Evolutionary conservation across 2,888 invertebrate genomes (phyloP).

Genomic region (Lamellibrachia columna): DNA sequence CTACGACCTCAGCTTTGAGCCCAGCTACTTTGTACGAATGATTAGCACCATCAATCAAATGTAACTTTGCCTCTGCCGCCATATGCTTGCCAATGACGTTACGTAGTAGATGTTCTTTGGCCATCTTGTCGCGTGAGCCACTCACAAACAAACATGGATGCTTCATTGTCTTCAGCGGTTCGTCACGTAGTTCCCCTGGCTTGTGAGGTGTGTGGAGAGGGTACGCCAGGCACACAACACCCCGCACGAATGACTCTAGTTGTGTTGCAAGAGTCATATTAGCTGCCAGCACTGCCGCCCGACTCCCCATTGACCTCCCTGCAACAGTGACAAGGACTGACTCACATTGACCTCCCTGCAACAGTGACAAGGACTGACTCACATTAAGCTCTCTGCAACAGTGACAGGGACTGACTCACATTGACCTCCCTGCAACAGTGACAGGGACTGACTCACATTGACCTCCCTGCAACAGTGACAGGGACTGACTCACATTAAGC

Average conservation of each 20-base stretch:
- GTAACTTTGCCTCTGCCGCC: not conserved
- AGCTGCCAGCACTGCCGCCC: not conserved
- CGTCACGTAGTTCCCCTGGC: not conserved
- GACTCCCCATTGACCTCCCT: not conserved
- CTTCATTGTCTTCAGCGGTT: not conserved
- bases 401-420: too few relatives aligned
- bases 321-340: not conserved
- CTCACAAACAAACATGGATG: not conserved
- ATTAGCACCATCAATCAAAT: not conserved
- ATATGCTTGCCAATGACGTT: conserved; percentile 3
- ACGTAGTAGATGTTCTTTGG: not conserved
- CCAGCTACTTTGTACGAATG: not conserved
- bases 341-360: too few relatives aligned
- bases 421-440: too few relatives aligned
- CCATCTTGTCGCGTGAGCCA: not conserved
- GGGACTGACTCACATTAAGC: too few relatives aligned
- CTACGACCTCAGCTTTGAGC: not conserved
- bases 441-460: too few relatives aligned
- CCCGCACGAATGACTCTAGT: not conserved
- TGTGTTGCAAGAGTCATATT: not conserved
- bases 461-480: too few relatives aligned
- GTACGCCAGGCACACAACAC: not conserved
- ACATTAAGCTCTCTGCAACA: too few relatives aligned
- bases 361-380: too few relatives aligned
- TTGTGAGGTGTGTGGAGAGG: not conserved